Evolutionary conservation across 2,888 invertebrate genomes (phyloP).

Genomic region (Eupithecia dodoneata): DNA sequence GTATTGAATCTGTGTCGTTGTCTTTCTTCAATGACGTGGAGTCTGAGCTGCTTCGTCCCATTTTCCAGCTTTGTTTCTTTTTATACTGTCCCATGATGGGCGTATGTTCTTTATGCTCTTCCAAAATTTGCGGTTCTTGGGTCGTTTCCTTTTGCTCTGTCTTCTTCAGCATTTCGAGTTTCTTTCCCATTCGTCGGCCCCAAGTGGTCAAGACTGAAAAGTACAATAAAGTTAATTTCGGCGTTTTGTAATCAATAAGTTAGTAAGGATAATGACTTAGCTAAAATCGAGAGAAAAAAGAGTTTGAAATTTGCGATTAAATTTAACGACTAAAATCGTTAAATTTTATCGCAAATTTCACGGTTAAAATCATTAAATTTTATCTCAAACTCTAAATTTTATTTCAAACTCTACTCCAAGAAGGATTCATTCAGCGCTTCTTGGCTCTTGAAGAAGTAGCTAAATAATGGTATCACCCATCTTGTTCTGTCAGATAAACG

Average conservation of each 20-base stretch:
- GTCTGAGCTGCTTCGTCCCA: slow-evolving; percentile 82
- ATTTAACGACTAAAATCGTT: neutral
- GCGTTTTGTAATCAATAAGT: neutral
- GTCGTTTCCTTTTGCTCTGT: slow-evolving; percentile 85
- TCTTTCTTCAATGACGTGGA: slow-evolving; percentile 76
- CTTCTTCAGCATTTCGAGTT: slow-evolving; percentile 89
- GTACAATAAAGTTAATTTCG: neutral
- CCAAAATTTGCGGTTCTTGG: slow-evolving; percentile 62
- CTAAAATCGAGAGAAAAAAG: neutral
- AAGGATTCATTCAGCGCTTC: neutral
- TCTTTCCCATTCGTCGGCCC: slow-evolving; percentile 91
- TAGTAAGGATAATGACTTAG: neutral
- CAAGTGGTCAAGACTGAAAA: slow-evolving; percentile 87
- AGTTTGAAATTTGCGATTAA: too few relatives aligned
- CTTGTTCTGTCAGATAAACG: neutral
- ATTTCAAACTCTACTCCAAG: neutral
- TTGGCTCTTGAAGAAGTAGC: neutral
- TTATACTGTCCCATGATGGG: slow-evolving; percentile 76
- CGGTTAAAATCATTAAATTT: neutral
- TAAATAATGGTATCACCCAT: neutral
- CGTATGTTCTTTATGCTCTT: slow-evolving; percentile 64
- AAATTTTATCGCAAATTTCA: neutral
- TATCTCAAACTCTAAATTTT: neutral
- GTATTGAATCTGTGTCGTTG: slow-evolving; percentile 77
- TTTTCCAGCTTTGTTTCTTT: slow-evolving; percentile 85